Evolutionary conservation across 2,113 vertebrate species (phyloP).

Genomic region (Vimba vimba): DNA sequence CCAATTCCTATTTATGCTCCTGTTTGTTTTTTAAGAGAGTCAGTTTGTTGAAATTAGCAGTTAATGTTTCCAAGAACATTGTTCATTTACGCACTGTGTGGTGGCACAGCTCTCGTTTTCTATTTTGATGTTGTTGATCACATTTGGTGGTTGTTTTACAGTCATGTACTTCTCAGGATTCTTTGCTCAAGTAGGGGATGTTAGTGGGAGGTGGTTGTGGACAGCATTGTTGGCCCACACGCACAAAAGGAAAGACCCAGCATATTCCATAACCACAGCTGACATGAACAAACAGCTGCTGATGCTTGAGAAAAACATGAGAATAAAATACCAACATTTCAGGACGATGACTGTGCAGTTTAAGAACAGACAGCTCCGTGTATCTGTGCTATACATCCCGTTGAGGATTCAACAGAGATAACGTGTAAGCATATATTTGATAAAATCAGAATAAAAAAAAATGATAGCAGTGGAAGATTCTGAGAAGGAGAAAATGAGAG

Average conservation of each 20-base stretch:
- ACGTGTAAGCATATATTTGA: not conserved
- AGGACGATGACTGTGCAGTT: constrained; percentile 13
- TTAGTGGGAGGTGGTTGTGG: constrained; percentile 47
- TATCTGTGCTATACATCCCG: not conserved
- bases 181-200: constrained; percentile 38
- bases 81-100: constrained; percentile 11
- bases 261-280: constrained; percentile 38
- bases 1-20: constrained; percentile 5
- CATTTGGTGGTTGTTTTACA: constrained; percentile 48
- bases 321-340: constrained; percentile 7
- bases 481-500: constrained; percentile 20
- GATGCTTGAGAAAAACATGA: not conserved
- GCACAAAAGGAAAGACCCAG: constrained; percentile 53
- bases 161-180: constrained; percentile 42
- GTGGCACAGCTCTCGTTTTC: constrained; percentile 8
- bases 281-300: constrained; percentile 20
- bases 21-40: constrained; percentile 33
- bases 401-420: too few species aligned
- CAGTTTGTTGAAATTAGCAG: constrained; percentile 45
- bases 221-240: constrained; percentile 49
- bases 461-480: constrained; percentile 5
- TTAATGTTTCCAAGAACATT: constrained; percentile 54
- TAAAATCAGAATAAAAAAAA: not conserved
- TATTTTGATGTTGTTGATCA: constrained; percentile 33
- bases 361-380: not conserved